Evolutionary conservation across 2,888 invertebrate genomes (phyloP).

Genomic region (Eucera pruinosa): DNA sequence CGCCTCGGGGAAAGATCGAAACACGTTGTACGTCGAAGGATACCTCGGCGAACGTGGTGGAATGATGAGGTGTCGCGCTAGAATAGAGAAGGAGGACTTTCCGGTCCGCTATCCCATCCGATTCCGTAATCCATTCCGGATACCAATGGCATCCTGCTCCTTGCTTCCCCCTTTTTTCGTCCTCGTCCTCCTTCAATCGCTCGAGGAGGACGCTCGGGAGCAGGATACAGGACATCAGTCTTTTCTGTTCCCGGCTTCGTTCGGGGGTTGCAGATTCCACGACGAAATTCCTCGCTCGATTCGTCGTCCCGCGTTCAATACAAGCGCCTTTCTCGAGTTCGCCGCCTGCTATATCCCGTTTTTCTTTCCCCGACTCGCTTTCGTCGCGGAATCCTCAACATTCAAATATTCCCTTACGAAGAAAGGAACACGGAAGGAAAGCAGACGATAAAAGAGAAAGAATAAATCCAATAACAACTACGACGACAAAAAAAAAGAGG

Average conservation of each 20-base stretch:
- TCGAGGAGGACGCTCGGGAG: slow-evolving; percentile 49
- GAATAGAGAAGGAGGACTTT: slow-evolving; percentile 68
- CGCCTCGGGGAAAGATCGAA: slow-evolving; percentile 65
- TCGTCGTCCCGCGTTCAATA: slow-evolving; percentile 71
- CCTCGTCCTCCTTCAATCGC: slow-evolving; percentile 23
- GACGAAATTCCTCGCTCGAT: slow-evolving; percentile 73
- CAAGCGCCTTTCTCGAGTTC: slow-evolving; percentile 65
- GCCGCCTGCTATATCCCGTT: slow-evolving; percentile 28
- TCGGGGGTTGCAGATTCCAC: slow-evolving; percentile 69
- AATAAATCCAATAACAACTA: no score
- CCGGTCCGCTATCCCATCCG: slow-evolving; percentile 75
- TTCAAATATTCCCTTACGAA: slow-evolving; percentile 39
- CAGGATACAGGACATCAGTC: slow-evolving; percentile 71
- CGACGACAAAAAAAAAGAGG: neutral
- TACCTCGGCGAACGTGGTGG: slow-evolving; percentile 72
- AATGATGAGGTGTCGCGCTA: slow-evolving; percentile 76
- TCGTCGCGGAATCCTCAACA: slow-evolving; percentile 29
- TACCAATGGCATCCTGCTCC: slow-evolving; percentile 65
- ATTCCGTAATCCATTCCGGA: slow-evolving; percentile 80
- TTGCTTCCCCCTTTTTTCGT: slow-evolving; percentile 17
- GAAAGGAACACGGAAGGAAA: neutral
- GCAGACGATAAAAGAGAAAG: neutral
- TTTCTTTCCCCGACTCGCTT: slow-evolving; percentile 20
- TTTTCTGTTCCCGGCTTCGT: slow-evolving; percentile 70
- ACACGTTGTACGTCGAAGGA: slow-evolving; percentile 63